A percentile compares a stretch with the other conserved stretches of the same genome.
Conservation (phyloP, 2,113 vertebrate genomes). For the Egretta garzetta region DNA sequence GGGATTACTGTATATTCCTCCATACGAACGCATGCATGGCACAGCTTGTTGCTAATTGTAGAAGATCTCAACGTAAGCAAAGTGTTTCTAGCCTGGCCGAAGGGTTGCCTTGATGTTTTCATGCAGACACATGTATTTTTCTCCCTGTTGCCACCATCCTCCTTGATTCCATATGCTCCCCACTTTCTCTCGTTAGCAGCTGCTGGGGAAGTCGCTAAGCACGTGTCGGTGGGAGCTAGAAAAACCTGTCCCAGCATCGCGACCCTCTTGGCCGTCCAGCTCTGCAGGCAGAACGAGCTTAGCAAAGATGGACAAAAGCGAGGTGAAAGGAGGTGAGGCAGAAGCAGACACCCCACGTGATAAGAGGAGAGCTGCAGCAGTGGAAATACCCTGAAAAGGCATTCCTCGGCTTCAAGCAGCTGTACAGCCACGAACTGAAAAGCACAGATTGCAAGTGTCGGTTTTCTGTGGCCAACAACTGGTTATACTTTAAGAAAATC, state of each 20-base stretch:
- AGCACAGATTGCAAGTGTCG: background rate
- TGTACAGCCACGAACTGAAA: background rate
- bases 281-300: background rate
- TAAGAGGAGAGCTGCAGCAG: background rate
- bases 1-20: background rate
- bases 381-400: background rate
- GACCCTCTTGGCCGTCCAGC: background rate
- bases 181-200: rapidly evolving
- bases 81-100: background rate
- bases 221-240: background rate
- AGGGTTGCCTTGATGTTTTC: background rate
- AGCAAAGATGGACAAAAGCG: background rate
- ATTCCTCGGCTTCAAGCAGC: background rate
- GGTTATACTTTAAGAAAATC: background rate
- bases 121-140: background rate
- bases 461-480: background rate
- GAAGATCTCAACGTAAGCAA: background rate
- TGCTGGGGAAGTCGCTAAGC: background rate
- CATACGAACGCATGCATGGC: rapidly evolving
- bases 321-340: constrained; percentile 27
- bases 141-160: background rate
- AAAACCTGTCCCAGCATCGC: background rate
- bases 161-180: background rate
- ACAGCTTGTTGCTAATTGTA: background rate
- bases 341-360: background rate